These are phyloP conservation scores for Odontophorus gujanensis DNA, from an alignment of 2,113 vertebrate genomes.

Conservation along the genomic window DNA sequence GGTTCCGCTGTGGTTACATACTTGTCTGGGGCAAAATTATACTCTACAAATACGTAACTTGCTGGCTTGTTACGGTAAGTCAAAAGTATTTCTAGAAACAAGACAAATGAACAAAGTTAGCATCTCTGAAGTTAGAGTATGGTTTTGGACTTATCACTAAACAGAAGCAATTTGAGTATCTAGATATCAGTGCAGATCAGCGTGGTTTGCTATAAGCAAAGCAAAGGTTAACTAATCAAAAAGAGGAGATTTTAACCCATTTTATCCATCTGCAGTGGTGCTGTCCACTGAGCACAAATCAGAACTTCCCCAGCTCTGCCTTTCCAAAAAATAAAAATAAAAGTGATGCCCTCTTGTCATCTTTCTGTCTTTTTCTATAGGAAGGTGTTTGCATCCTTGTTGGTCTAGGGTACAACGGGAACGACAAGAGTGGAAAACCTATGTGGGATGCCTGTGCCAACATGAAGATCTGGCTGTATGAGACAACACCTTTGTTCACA, in stretches of 20 bases:
- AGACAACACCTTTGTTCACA: constrained; percentile 91
- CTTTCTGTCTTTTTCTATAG: constrained; percentile 69
- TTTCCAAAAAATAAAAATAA: not conserved
- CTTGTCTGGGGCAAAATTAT: constrained; percentile 93
- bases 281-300: not conserved
- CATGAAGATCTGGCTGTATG: constrained; percentile 95
- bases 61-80: constrained; percentile 97
- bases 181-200: not conserved
- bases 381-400: constrained; percentile 94
- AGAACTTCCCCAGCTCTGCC: not conserved
- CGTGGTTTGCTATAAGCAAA: not conserved
- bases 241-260: not conserved
- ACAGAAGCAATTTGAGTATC: not conserved
- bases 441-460: constrained; percentile 95
- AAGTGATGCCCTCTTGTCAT: not conserved
- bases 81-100: not conserved
- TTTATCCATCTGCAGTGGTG: not conserved
- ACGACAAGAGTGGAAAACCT: constrained; percentile 73
- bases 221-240: not conserved
- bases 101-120: not conserved
- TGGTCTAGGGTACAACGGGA: constrained; percentile 90
- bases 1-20: constrained; percentile 94
- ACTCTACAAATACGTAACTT: constrained; percentile 97
- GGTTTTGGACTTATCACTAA: not conserved
- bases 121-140: not conserved